phyloP scores from a whole-genome alignment of 2,797 vertebrate species.

The Dromococcyx pavoninus region DNA sequence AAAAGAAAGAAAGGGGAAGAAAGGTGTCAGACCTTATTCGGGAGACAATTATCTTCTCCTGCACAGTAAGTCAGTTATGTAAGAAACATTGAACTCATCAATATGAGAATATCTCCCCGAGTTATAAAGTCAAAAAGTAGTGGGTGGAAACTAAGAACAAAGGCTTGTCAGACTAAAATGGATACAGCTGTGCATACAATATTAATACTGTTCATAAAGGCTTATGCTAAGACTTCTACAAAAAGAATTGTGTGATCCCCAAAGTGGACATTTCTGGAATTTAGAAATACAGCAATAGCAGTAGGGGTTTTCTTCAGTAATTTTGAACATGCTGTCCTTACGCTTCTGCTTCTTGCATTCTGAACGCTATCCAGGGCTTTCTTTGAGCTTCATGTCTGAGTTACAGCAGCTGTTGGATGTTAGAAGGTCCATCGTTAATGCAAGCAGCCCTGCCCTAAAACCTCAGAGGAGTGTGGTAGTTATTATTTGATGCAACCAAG shows the following conservation, averaged over 20 bases:
- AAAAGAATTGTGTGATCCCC: not conserved
- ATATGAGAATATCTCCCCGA: slow-evolving; percentile 55
- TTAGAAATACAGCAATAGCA: not conserved
- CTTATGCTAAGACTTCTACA: not conserved
- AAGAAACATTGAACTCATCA: slow-evolving; percentile 45
- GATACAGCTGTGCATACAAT: slow-evolving; percentile 26
- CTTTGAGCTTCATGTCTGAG: not conserved
- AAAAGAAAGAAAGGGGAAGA: not conserved
- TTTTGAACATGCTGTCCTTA: not conserved
- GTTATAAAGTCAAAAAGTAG: slow-evolving; percentile 24
- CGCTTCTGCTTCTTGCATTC: not conserved
- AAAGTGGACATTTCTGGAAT: not conserved
- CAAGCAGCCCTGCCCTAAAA: not conserved
- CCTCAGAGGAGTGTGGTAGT: not conserved
- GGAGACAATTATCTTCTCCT: slow-evolving; percentile 43
- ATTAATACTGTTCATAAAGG: slow-evolving; percentile 12
- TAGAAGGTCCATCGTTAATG: not conserved
- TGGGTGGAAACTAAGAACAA: slow-evolving; percentile 54
- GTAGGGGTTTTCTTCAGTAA: not conserved
- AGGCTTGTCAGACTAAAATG: slow-evolving; percentile 40
- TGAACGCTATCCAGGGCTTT: not conserved
- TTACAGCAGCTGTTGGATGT: slow-evolving; percentile 34
- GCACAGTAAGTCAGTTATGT: not conserved
- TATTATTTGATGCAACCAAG: slow-evolving; percentile 2
- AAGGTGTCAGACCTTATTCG: slow-evolving; percentile 40